These are phyloP conservation scores for Microctenopoma stevenorrisi DNA, from an alignment of 2,797 vertebrate species.

Conservation along the genomic window DNA sequence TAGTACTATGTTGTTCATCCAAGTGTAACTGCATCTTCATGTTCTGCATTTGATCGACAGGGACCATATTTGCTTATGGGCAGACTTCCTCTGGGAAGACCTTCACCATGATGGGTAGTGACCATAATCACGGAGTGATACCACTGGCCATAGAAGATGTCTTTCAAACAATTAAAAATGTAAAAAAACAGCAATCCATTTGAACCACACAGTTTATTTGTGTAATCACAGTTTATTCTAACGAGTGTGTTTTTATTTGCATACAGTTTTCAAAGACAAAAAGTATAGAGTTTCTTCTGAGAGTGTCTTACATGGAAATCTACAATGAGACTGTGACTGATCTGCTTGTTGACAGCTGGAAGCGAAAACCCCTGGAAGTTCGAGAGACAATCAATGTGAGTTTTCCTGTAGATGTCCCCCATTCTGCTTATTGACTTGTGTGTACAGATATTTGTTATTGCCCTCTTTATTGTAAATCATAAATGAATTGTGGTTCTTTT, in stretches of 20 bases:
- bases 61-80: constrained; percentile 97
- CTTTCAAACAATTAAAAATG: constrained; percentile 91
- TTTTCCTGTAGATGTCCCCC: too few relatives aligned
- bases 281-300: constrained; percentile 88
- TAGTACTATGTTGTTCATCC: neutral
- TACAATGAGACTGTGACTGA: constrained; percentile 97
- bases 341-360: constrained; percentile 90
- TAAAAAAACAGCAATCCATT: constrained; percentile 48
- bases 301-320: constrained; percentile 98
- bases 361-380: constrained; percentile 93
- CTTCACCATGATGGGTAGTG: constrained; percentile 94
- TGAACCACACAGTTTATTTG: neutral
- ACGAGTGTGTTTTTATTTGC: constrained; percentile 16
- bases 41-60: constrained; percentile 65
- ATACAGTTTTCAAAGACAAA: constrained; percentile 88
- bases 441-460: too few relatives aligned
- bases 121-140: constrained; percentile 86
- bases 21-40: neutral
- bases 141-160: constrained; percentile 92
- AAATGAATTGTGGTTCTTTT: too few relatives aligned
- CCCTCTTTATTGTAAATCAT: too few relatives aligned
- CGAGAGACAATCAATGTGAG: constrained; percentile 92
- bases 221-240: neutral
- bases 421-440: too few relatives aligned
- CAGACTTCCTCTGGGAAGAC: constrained; percentile 98